Evolutionary conservation across 2,113 vertebrate species (phyloP).

Genomic region (Synchiropus splendidus): DNA sequence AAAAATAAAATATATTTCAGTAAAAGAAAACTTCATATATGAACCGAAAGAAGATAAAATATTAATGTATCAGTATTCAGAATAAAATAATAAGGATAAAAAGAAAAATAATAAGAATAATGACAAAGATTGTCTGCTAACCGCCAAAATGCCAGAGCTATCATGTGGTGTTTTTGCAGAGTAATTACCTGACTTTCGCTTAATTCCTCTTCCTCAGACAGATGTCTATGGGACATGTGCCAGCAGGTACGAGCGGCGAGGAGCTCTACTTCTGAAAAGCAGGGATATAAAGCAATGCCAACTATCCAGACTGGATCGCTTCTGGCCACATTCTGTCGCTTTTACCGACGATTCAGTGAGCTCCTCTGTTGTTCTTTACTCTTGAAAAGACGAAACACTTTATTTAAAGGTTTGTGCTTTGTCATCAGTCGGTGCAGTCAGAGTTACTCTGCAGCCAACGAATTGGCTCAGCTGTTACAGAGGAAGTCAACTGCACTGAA

Average conservation of each 20-base stretch:
- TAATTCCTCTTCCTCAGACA: constrained; percentile 47
- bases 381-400: neutral
- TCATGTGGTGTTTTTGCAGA: neutral
- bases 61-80: too few species aligned
- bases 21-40: too few species aligned
- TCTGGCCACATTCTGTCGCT: constrained; percentile 63
- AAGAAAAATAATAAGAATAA: too few species aligned
- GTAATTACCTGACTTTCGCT: constrained; percentile 9
- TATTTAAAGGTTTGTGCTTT: neutral
- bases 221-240: constrained; percentile 74
- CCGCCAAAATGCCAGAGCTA: neutral
- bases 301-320: constrained; percentile 45
- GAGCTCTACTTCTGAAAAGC: constrained; percentile 62
- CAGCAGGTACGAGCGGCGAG: constrained; percentile 67
- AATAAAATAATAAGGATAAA: neutral
- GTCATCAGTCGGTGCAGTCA: constrained; percentile 47
- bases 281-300: constrained; percentile 70
- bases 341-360: constrained; percentile 63
- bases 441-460: constrained; percentile 57
- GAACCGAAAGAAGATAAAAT: too few species aligned
- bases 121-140: too few species aligned
- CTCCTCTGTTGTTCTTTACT: neutral
- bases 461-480: constrained; percentile 44
- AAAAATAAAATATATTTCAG: too few species aligned
- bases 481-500: constrained; percentile 70